phyloP scores from a whole-genome alignment of 2,888 invertebrate genomes.

The Piscicola geometra region DNA sequence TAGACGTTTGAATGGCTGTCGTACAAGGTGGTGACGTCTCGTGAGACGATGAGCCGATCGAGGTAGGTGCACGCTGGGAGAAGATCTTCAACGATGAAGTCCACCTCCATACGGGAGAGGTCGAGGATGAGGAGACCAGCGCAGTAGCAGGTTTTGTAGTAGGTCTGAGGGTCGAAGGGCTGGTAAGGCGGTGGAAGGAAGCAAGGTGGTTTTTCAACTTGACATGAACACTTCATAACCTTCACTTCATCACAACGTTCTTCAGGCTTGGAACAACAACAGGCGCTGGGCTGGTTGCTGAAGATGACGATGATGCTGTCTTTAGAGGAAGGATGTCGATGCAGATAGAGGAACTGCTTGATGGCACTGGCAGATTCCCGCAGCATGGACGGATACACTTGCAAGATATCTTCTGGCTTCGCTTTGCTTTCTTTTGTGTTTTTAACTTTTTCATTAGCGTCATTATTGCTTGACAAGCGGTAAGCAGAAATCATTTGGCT shows the following conservation, averaged over 20 bases:
- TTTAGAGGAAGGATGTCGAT: slow-evolving; percentile 45
- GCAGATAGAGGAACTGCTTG: slow-evolving; percentile 48
- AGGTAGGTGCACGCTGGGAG: slow-evolving; percentile 14
- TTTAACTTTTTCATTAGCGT: slow-evolving; percentile 29
- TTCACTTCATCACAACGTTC: background rate
- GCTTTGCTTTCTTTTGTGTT: background rate
- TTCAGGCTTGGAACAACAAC: background rate
- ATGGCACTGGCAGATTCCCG: slow-evolving; percentile 46
- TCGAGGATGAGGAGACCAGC: slow-evolving; percentile 14
- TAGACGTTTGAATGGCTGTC: slow-evolving; percentile 31
- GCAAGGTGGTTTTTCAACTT: background rate
- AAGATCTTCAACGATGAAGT: slow-evolving; percentile 15
- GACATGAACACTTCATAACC: background rate
- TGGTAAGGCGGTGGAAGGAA: background rate
- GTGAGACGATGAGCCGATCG: slow-evolving; percentile 22
- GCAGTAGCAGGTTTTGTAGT: background rate
- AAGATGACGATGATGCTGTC: slow-evolving; percentile 49
- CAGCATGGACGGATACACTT: slow-evolving; percentile 46
- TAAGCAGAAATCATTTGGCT: slow-evolving; percentile 50
- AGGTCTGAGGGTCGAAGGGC: background rate
- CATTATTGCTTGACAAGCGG: slow-evolving; percentile 44
- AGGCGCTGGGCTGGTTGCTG: slow-evolving; percentile 41
- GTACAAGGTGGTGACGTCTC: slow-evolving; percentile 7
- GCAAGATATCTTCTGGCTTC: background rate
- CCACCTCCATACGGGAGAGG: slow-evolving; percentile 5